phyloP scores from a whole-genome alignment of 2,797 vertebrate species.

The Malacoctenus gilli region DNA sequence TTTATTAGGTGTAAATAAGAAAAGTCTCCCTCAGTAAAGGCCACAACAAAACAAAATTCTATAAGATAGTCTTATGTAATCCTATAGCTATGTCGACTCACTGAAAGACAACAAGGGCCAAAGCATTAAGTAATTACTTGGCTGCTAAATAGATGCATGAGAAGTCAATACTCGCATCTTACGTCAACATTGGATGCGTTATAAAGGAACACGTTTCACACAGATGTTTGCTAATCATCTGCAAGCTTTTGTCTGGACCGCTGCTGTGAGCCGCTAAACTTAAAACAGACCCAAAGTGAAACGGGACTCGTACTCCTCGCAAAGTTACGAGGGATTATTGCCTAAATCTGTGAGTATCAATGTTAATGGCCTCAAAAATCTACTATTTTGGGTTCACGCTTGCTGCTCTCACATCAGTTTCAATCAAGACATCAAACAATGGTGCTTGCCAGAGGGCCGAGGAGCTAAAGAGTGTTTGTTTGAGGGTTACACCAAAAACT shows the following conservation, averaged over 20 bases:
- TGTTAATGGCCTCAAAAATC: neutral
- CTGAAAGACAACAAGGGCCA: neutral
- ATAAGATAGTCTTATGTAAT: neutral
- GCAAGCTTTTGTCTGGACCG: neutral
- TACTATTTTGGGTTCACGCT: neutral
- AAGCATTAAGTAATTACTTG: constrained; percentile 27
- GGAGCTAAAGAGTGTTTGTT: too few relatives aligned
- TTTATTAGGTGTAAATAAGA: too few relatives aligned
- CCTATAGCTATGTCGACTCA: neutral
- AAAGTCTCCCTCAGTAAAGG: too few relatives aligned
- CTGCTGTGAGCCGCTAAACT: neutral
- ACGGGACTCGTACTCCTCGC: neutral
- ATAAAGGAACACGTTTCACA: constrained; percentile 3
- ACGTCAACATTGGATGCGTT: neutral
- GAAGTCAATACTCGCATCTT: constrained; percentile 1
- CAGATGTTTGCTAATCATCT: neutral
- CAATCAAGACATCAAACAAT: too few relatives aligned
- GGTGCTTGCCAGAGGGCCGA: too few relatives aligned
- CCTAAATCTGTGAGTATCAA: too few relatives aligned
- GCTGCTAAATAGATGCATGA: constrained; percentile 16
- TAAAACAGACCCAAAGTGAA: neutral
- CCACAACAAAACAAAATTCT: too few relatives aligned
- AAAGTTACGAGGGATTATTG: neutral
- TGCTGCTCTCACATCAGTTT: too few relatives aligned
- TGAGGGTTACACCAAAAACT: too few relatives aligned